phyloP scores from a whole-genome alignment of 2,113 vertebrate genomes.

The Butorides virescens region DNA sequence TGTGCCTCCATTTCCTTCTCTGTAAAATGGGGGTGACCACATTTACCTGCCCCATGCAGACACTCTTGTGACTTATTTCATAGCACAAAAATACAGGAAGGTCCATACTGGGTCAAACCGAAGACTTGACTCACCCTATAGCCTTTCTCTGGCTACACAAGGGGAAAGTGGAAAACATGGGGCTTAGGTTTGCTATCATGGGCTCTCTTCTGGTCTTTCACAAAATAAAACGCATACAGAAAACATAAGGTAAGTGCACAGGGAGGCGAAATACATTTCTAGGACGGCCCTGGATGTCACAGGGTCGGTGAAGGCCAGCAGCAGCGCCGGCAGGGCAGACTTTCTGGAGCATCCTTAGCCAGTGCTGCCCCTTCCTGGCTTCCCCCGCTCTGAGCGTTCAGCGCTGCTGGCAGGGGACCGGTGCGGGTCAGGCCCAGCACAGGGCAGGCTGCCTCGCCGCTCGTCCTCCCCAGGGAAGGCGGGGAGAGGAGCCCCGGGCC shows the following conservation, averaged over 20 bases:
- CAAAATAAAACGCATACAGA: not conserved
- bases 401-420: not conserved
- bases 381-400: not conserved
- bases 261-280: not conserved
- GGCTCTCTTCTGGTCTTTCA: not conserved
- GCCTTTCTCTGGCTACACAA: not conserved
- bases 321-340: not conserved
- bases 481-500: not conserved
- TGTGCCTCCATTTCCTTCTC: constrained; percentile 18
- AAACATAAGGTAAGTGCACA: not conserved
- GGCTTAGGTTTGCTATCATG: not conserved
- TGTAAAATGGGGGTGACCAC: not conserved
- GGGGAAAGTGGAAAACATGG: accelerated
- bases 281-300: not conserved
- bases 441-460: not conserved
- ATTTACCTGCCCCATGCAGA: not conserved
- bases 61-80: not conserved
- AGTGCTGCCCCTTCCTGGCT: not conserved
- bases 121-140: not conserved
- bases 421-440: not conserved
- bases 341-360: not conserved
- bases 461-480: not conserved
- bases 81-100: not conserved
- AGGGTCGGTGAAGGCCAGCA: not conserved
- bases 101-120: not conserved